A percentile compares a stretch with the other conserved stretches of the same genome.
Conservation (phyloP, 30 jellyfish, hydroid and myxozoan species). For the Turritopsis dohrnii region DNA sequence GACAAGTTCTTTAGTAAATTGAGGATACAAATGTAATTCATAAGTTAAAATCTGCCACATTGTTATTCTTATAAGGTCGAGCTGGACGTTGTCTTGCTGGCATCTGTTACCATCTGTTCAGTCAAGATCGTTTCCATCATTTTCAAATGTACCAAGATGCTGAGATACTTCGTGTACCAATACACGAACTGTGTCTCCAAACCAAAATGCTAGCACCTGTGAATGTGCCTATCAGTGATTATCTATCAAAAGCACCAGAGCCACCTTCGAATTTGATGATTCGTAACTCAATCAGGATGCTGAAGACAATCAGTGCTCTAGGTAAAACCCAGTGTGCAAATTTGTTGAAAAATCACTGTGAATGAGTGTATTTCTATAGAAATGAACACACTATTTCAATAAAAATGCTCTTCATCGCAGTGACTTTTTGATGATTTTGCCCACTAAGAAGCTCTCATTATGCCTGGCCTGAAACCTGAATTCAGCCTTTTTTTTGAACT, state of each 20-base stretch:
- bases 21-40: too few species aligned
- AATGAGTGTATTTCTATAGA: too few species aligned
- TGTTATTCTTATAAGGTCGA: constrained; percentile 36
- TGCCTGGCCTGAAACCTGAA: too few species aligned
- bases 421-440: too few species aligned
- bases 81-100: constrained; percentile 94
- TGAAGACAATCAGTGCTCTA: constrained; percentile 74
- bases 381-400: too few species aligned
- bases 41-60: too few species aligned
- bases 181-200: constrained; percentile 75
- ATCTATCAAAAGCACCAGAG: constrained; percentile 73
- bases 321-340: too few species aligned
- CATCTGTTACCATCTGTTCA: constrained; percentile 73
- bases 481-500: too few species aligned
- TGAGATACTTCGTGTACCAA: constrained; percentile 78
- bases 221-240: constrained; percentile 75
- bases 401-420: too few species aligned
- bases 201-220: constrained; percentile 84
- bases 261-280: constrained; percentile 79
- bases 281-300: constrained; percentile 50
- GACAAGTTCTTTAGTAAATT: too few species aligned
- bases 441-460: too few species aligned
- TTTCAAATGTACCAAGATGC: constrained; percentile 74
- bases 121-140: constrained; percentile 68
- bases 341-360: too few species aligned